Evolutionary conservation across 2,888 invertebrate genomes (phyloP).

Genomic region (Xylota segnis): DNA sequence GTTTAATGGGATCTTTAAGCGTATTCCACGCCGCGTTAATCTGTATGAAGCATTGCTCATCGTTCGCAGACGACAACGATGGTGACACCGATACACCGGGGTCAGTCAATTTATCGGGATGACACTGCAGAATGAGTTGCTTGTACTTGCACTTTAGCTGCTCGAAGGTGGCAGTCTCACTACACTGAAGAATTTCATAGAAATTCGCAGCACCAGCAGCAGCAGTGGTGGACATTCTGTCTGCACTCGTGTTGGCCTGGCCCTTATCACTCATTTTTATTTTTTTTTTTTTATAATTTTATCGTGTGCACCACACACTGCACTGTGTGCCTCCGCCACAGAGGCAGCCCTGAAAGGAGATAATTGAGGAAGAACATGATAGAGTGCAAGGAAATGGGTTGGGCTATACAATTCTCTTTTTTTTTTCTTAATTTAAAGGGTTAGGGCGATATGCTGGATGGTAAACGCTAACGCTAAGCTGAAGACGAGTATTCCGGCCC

Average conservation of each 20-base stretch:
- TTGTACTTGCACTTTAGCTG: constrained; percentile 83
- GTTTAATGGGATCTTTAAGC: constrained; percentile 86
- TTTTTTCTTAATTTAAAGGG: constrained; percentile 35
- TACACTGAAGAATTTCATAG: constrained; percentile 82
- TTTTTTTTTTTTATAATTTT: constrained; percentile 39
- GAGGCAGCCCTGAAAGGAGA: constrained; percentile 72
- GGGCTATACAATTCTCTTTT: constrained; percentile 50
- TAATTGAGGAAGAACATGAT: constrained; percentile 74
- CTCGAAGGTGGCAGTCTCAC: constrained; percentile 80
- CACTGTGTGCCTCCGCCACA: constrained; percentile 25
- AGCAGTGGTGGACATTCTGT: constrained; percentile 38
- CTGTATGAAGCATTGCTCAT: constrained; percentile 83
- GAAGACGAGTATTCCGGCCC: constrained; percentile 32
- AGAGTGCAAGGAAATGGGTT: constrained; percentile 73
- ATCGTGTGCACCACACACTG: constrained; percentile 16
- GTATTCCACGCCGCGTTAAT: constrained; percentile 91
- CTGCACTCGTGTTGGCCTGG: constrained; percentile 21
- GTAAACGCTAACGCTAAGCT: not conserved
- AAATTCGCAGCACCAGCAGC: constrained; percentile 77
- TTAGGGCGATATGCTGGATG: constrained; percentile 55
- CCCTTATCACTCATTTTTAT: constrained; percentile 53
- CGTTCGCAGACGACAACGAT: constrained; percentile 27
- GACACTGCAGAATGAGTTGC: constrained; percentile 83
- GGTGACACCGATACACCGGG: constrained; percentile 54
- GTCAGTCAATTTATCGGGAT: constrained; percentile 83